These are phyloP conservation scores for Limnephilus marmoratus DNA, from an alignment of 2,888 invertebrate genomes.

Conservation along the genomic window DNA sequence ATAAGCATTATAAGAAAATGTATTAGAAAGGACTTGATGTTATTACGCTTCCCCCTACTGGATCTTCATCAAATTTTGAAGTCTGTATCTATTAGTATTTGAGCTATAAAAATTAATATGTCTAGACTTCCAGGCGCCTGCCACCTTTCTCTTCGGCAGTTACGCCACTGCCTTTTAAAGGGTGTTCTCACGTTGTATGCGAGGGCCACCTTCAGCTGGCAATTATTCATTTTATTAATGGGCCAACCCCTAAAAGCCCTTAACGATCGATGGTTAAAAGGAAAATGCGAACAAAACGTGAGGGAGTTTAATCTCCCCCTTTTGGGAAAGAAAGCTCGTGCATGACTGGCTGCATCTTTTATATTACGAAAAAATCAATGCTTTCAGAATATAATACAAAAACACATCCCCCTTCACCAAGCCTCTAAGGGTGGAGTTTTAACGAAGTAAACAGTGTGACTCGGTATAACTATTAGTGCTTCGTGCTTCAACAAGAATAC, in stretches of 20 bases:
- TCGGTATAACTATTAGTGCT: not conserved
- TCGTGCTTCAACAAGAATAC: not conserved
- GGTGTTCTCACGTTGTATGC: not conserved
- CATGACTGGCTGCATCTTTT: constrained; percentile 2
- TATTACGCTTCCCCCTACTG: not conserved
- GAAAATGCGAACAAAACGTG: constrained; percentile 10
- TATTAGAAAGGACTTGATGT: not conserved
- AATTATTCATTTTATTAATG: constrained; percentile 36
- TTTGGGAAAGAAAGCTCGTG: not conserved
- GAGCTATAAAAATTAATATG: not conserved
- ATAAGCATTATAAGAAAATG: not conserved
- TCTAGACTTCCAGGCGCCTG: constrained; percentile 8
- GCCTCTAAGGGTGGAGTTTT: not conserved
- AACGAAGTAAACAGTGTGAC: not conserved
- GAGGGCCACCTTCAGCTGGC: constrained; percentile 1
- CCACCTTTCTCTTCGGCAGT: not conserved
- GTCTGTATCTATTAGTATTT: not conserved
- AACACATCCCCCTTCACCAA: not conserved
- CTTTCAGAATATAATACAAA: not conserved
- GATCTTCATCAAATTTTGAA: not conserved
- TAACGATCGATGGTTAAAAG: constrained; percentile 2
- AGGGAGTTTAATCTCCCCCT: not conserved
- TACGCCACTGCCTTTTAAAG: not conserved
- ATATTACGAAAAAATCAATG: not conserved
- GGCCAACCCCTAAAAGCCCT: not conserved